A percentile compares a stretch with the other conserved stretches of the same genome.
Conservation (phyloP, 2,797 vertebrate species). For the Alca torda region DNA sequence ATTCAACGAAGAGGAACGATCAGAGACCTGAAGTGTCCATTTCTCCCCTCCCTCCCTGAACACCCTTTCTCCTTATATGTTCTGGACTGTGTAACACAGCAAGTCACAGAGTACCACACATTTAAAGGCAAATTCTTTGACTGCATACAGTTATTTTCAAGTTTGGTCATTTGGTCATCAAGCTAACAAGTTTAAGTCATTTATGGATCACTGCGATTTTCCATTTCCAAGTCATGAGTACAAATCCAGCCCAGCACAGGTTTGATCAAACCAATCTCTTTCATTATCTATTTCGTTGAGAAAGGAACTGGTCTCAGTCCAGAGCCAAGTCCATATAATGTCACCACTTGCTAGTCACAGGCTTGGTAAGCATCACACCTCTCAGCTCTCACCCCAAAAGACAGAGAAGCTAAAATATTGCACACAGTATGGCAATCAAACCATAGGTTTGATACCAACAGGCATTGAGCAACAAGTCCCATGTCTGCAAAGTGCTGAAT, state of each 20-base stretch:
- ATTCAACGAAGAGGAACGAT: neutral
- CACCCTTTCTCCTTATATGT: neutral
- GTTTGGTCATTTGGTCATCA: neutral
- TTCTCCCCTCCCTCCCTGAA: neutral
- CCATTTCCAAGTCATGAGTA: neutral
- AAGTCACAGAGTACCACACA: neutral
- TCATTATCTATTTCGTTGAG: neutral
- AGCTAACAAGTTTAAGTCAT: neutral
- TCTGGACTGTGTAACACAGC: neutral
- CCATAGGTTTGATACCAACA: neutral
- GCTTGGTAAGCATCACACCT: neutral
- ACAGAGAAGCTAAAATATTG: neutral
- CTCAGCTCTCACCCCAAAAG: neutral
- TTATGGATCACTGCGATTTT: neutral
- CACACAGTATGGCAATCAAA: neutral
- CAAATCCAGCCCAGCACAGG: neutral
- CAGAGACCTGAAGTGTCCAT: neutral
- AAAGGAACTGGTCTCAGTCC: neutral
- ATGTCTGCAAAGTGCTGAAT: neutral
- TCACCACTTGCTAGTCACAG: neutral
- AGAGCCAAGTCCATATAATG: neutral
- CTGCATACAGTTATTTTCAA: neutral
- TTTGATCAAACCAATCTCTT: neutral
- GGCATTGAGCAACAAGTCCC: neutral
- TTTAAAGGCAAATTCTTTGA: neutral